Conservation (phyloP, 2,797 vertebrate genomes). For the Platalea minor region DNA sequence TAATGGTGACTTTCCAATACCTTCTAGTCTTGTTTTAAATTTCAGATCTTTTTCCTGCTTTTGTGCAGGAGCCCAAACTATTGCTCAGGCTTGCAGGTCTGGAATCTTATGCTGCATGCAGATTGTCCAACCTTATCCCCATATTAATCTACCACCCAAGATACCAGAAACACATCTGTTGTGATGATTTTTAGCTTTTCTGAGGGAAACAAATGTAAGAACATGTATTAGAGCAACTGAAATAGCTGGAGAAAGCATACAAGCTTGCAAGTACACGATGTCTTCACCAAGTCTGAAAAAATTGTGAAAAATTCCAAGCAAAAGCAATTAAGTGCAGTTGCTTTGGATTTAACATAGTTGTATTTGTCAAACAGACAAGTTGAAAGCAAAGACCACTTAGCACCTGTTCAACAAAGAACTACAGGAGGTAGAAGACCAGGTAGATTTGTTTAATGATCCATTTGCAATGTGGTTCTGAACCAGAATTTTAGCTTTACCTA, state of each 20-base stretch:
- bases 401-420: neutral
- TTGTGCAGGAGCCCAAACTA: neutral
- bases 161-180: neutral
- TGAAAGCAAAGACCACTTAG: neutral
- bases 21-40: neutral
- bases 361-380: neutral
- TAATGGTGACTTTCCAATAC: neutral
- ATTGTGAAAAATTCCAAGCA: neutral
- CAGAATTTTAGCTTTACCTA: neutral
- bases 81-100: neutral
- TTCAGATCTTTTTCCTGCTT: neutral
- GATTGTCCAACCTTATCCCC: neutral
- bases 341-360: neutral
- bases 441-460: neutral
- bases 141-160: neutral
- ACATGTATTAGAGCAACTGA: neutral
- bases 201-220: neutral
- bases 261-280: neutral
- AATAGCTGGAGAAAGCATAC: neutral
- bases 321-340: neutral
- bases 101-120: neutral
- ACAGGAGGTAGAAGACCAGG: neutral
- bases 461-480: neutral
- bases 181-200: neutral
- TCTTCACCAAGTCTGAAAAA: neutral